A percentile compares a stretch with the other conserved stretches of the same genome.
These are phyloP conservation scores for Pavo muticus DNA, from an alignment of 2,113 vertebrate species.

Conservation along the genomic window DNA sequence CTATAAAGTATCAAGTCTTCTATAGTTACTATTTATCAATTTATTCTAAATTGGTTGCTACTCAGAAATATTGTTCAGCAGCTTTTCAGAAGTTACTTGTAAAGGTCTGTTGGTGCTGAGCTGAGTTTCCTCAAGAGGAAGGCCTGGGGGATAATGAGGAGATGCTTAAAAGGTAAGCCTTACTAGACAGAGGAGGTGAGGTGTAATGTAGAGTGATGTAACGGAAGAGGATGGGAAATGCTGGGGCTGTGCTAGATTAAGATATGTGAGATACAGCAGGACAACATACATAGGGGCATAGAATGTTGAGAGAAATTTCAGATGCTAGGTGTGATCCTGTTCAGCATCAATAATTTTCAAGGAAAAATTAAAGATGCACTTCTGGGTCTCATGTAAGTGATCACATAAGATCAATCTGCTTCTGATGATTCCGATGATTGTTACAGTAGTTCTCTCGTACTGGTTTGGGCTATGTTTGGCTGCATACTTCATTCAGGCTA, in stretches of 20 bases:
- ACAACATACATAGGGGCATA: accelerated
- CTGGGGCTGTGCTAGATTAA: background rate
- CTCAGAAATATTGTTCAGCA: background rate
- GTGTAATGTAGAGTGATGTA: background rate
- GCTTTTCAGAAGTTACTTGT: background rate
- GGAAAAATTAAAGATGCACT: background rate
- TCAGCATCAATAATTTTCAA: background rate
- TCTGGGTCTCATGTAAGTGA: background rate
- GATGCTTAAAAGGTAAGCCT: background rate
- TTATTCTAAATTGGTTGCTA: background rate
- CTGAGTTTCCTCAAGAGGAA: background rate
- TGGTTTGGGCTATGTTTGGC: background rate
- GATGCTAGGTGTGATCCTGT: background rate
- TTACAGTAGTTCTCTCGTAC: background rate
- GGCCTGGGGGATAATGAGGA: accelerated
- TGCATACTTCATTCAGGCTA: background rate
- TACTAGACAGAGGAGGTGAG: background rate
- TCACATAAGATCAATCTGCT: background rate
- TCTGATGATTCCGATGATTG: background rate
- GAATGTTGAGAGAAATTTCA: background rate
- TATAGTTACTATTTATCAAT: background rate
- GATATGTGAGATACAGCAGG: background rate
- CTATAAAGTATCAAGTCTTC: background rate
- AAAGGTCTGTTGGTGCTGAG: background rate
- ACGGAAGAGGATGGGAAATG: background rate